These are phyloP conservation scores for Oligia strigilis DNA, from an alignment of 2,888 invertebrate species.

Conservation along the genomic window DNA sequence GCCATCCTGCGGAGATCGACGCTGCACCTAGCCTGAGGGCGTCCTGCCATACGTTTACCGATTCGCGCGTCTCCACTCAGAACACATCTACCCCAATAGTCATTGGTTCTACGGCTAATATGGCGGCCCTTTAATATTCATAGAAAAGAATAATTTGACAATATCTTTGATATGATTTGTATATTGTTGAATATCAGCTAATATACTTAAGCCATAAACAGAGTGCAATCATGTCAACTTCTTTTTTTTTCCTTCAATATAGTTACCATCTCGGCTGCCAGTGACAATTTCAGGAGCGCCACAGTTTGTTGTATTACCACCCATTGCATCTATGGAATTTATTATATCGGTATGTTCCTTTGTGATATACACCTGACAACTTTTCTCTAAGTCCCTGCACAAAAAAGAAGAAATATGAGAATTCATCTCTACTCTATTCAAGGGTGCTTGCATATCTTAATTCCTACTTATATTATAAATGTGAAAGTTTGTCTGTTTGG, in stretches of 20 bases:
- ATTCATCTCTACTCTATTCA: background rate
- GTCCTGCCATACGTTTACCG: too few relatives aligned
- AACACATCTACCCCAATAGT: too few relatives aligned
- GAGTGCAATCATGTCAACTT: background rate
- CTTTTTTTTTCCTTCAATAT: background rate
- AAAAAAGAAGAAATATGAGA: background rate
- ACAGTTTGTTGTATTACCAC: slow-evolving; percentile 94
- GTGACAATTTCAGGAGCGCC: slow-evolving; percentile 99
- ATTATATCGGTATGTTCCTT: slow-evolving; percentile 96
- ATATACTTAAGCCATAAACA: background rate
- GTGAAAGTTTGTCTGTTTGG: background rate
- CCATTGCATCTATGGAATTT: slow-evolving; percentile 97
- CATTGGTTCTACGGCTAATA: too few relatives aligned
- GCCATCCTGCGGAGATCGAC: too few relatives aligned
- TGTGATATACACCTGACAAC: slow-evolving; percentile 94
- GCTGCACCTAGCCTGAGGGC: too few relatives aligned
- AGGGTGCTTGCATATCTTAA: background rate
- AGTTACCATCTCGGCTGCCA: slow-evolving; percentile 96
- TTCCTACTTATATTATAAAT: background rate
- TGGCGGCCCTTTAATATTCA: too few relatives aligned
- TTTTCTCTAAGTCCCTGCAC: slow-evolving; percentile 94
- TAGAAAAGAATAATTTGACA: background rate
- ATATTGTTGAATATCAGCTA: background rate
- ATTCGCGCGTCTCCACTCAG: too few relatives aligned
- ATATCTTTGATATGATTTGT: background rate